Evolutionary conservation across 2,113 vertebrate genomes (phyloP).

Genomic region (Forbesichthys agassizii): DNA sequence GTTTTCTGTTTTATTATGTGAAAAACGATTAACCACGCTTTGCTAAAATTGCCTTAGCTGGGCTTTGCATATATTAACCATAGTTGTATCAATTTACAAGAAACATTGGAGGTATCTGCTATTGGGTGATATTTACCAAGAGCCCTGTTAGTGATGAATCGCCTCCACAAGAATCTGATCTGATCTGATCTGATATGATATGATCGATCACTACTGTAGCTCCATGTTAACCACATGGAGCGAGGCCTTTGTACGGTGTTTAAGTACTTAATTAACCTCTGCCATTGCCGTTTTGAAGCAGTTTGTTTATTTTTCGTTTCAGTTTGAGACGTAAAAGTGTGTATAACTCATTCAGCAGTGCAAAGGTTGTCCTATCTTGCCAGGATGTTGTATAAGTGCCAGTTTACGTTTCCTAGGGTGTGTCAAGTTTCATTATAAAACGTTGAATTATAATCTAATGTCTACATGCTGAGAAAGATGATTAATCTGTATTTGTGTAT

Average conservation of each 20-base stretch:
- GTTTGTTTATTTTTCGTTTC: conserved; percentile 27
- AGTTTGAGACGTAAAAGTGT: conserved; percentile 6
- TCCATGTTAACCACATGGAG: conserved; percentile 8
- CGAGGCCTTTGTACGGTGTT: neutral
- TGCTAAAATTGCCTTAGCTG: no score
- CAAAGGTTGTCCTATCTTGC: conserved; percentile 16
- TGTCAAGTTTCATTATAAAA: conserved; percentile 12
- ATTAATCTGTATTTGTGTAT: no score
- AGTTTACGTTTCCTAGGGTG: conserved; percentile 12
- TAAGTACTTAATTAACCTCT: neutral
- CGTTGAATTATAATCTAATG: no score
- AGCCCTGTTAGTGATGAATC: neutral
- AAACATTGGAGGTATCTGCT: neutral
- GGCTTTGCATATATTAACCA: no score
- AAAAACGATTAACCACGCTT: no score
- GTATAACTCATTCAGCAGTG: neutral
- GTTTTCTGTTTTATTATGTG: neutral
- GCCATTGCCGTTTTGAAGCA: neutral
- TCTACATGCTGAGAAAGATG: no score
- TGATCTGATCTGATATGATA: conserved; percentile 8
- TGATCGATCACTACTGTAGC: conserved; percentile 28
- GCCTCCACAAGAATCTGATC: conserved; percentile 17
- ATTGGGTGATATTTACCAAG: neutral
- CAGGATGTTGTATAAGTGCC: neutral
- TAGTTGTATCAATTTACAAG: neutral